Evolutionary conservation across 2,113 vertebrate genomes (phyloP), one percentile per base, ranked within the genome.

Genomic region (Proterorhinus semilunaris): DNA sequence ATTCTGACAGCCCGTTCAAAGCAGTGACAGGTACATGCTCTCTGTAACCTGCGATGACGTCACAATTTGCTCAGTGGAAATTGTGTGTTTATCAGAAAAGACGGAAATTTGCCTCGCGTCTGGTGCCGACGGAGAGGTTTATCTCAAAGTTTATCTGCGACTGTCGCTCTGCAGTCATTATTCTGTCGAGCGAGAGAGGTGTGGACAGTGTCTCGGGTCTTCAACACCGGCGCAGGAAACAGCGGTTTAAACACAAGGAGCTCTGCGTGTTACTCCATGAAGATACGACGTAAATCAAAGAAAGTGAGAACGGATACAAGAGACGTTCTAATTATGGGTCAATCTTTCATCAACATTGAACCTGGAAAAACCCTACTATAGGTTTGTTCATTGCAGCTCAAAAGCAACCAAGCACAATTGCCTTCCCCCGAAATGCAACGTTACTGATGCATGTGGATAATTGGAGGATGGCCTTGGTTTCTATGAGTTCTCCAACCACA

Each of bases 61-160:
- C 3, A 13, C 48, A 59, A 10, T n/a, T 4, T 70, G 54, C 42
- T 68, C 75, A 44, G 64, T 15, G 77, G 79, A 87, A 87, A 79
- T 78, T 5, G 8, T 71, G 62, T 77, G 89, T 91, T 91, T 87
- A 84, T 69, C 12, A 64, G 76, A 58, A 44, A 86, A 87, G 66
- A 71, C 17, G 72, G 80, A 87, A 85, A 86, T 81, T 74, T 84
- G 65, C 64, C 68, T 65, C 12, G 86, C 84, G 80, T 78, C 67
- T 62, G 78, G 78, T 66, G 5, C 76, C 77, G 83, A 76, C 47
- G 80, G 83, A 86, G 85, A 77, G 76, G 70, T 74, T 63, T 12
- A 63, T 63, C 62, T 48, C 45, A 62, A 48, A 69, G 86, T 91
- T 80, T 70, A 86, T 86, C 73, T 83, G 82, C 70, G 82, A 61